A percentile compares a stretch with the other conserved stretches of the same genome.
phyloP scores from a whole-genome alignment of 2,888 invertebrate species.

The Lasioglossum morio region DNA sequence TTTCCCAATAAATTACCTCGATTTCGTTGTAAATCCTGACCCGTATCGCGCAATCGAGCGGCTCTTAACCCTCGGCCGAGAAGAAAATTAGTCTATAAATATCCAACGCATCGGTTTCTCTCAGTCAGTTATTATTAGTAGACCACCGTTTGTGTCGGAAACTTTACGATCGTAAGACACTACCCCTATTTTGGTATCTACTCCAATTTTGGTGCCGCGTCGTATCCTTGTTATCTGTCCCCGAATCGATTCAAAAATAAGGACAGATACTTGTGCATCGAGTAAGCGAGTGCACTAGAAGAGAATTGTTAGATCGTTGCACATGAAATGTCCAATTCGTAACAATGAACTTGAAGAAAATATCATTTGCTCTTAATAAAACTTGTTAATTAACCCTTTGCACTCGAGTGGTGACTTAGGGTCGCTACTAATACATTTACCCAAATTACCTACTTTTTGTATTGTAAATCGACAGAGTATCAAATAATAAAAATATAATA shows the following conservation, averaged over 20 bases:
- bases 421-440: too few species aligned
- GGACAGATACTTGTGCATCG: not conserved
- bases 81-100: constrained; percentile 40
- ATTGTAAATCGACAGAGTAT: too few species aligned
- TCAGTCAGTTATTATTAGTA: not conserved
- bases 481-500: too few species aligned
- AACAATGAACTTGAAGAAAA: too few species aligned
- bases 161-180: not conserved
- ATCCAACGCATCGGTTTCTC: not conserved
- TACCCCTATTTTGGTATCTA: constrained; percentile 6
- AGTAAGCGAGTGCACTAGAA: not conserved
- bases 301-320: not conserved
- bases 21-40: constrained; percentile 40
- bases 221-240: constrained; percentile 1
- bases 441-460: too few species aligned
- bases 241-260: not conserved
- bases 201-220: not conserved
- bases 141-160: not conserved
- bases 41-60: not conserved
- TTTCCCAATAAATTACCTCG: constrained; percentile 45
- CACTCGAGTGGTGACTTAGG: too few species aligned
- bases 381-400: too few species aligned
- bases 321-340: too few species aligned
- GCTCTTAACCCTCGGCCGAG: constrained; percentile 13
- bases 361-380: too few species aligned